These are phyloP conservation scores for Euborellia annulipes DNA, from an alignment of 1,140 invertebrate species.

Conservation along the genomic window DNA sequence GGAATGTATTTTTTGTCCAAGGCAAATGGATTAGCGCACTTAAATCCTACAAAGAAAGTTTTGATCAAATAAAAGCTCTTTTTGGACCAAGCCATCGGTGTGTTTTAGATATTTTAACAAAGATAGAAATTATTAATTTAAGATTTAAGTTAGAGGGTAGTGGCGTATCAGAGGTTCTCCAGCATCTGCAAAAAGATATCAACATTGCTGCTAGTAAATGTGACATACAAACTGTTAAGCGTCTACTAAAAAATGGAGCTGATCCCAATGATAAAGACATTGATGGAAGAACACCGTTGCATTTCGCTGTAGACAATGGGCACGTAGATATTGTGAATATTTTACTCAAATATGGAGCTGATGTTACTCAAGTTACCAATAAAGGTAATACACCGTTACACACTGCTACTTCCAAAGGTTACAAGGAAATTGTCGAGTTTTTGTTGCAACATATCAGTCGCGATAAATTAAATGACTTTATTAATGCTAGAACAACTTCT, in stretches of 20 bases:
- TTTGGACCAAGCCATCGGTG: conserved; percentile 8
- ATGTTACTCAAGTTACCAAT: conserved; percentile 2
- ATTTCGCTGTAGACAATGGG: conserved; percentile 12
- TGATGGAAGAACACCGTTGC: conserved; percentile 15
- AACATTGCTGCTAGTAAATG: conserved; percentile 10
- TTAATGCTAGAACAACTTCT: conserved; percentile 4
- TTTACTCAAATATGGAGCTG: conserved; percentile 13
- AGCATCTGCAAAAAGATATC: conserved; percentile 1
- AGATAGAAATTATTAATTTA: conserved; percentile 3
- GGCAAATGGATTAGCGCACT: conserved; percentile 7
- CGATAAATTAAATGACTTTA: conserved; percentile 20
- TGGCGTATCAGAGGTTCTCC: no score
- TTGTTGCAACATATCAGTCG: no score
- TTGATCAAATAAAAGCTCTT: neutral
- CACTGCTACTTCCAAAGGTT: conserved; percentile 5
- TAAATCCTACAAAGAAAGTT: no score
- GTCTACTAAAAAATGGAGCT: conserved; percentile 14
- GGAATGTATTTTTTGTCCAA: conserved; percentile 2
- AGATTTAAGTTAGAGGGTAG: no score
- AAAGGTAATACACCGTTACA: conserved; percentile 7
- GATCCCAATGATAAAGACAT: conserved; percentile 8
- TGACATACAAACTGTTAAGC: conserved; percentile 10
- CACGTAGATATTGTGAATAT: conserved; percentile 12
- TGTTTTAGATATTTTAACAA: conserved; percentile 9
- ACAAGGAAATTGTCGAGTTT: no score